Percentiles rank a stretch among this genome's conserved stretches.
Evolutionary conservation across 2,797 vertebrate species (phyloP).

Genomic region (Serranus cabrilla): DNA sequence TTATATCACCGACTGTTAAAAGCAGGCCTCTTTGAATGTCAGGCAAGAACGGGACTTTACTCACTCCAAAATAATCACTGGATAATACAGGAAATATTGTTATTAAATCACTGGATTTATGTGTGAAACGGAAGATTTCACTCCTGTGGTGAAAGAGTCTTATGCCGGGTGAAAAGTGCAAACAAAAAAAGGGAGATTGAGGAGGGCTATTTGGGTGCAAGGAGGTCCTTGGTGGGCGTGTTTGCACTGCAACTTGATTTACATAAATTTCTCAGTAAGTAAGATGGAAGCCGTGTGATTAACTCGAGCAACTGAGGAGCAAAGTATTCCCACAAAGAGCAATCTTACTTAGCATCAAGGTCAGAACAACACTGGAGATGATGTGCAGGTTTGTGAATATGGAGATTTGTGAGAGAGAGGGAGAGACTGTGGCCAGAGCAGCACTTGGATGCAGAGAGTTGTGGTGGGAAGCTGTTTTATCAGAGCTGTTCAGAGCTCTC

Average conservation of each 20-base stretch:
- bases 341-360: conserved; percentile 56
- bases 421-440: not conserved
- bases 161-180: conserved; percentile 13
- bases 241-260: conserved; percentile 49
- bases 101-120: conserved; percentile 30
- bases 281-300: conserved; percentile 47
- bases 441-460: conserved; percentile 37
- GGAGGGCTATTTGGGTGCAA: conserved; percentile 16
- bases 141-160: not conserved
- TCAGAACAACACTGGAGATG: conserved; percentile 33
- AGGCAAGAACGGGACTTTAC: conserved; percentile 22
- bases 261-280: conserved; percentile 40
- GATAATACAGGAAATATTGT: not conserved
- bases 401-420: conserved; percentile 4
- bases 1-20: conserved; percentile 15
- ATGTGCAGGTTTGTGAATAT: conserved; percentile 7
- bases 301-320: conserved; percentile 35
- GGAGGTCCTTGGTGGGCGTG: conserved; percentile 45
- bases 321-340: conserved; percentile 47
- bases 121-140: conserved; percentile 20
- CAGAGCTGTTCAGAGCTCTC: conserved; percentile 72
- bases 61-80: conserved; percentile 23
- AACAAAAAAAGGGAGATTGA: conserved; percentile 31
- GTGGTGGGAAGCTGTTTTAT: conserved; percentile 62
- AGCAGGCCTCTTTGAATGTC: conserved; percentile 20